Evolutionary conservation across 2,113 vertebrate species (phyloP).

Genomic region (Baryphthengus martii): DNA sequence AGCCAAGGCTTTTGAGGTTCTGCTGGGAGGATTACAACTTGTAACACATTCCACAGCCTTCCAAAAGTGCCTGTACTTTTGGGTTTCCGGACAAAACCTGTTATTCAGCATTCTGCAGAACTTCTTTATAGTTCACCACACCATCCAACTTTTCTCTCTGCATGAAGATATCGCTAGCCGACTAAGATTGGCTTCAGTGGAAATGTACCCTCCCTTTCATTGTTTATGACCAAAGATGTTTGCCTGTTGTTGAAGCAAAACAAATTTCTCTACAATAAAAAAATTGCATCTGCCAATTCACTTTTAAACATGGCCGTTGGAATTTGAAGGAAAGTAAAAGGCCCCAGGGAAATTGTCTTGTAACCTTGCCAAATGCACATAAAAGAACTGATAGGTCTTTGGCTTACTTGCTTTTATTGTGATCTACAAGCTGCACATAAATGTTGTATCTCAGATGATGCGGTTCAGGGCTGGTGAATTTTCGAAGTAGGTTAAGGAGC

Average conservation of each 20-base stretch:
- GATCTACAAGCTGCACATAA: neutral
- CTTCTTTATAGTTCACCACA: neutral
- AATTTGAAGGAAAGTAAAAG: conserved; percentile 17
- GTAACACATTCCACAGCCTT: conserved; percentile 2
- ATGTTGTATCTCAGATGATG: neutral
- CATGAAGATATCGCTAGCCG: neutral
- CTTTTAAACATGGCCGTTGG: neutral
- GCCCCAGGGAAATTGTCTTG: neutral
- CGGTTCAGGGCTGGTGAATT: neutral
- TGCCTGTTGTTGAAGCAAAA: neutral
- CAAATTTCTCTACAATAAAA: conserved; percentile 6
- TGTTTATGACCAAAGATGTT: neutral
- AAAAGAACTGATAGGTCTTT: conserved; percentile 24
- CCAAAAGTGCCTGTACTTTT: neutral
- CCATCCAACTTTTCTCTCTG: neutral
- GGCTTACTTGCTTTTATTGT: neutral
- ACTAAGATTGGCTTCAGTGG: neutral
- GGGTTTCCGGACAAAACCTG: neutral
- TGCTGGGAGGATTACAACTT: conserved; percentile 48
- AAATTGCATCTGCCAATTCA: neutral
- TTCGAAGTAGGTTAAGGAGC: neutral
- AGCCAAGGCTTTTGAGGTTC: conserved; percentile 62
- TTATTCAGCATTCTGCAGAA: neutral
- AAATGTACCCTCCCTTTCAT: neutral
- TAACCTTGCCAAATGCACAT: neutral